phyloP scores from a whole-genome alignment of 2,888 invertebrate species.

The Lacanobia wlatinum region DNA sequence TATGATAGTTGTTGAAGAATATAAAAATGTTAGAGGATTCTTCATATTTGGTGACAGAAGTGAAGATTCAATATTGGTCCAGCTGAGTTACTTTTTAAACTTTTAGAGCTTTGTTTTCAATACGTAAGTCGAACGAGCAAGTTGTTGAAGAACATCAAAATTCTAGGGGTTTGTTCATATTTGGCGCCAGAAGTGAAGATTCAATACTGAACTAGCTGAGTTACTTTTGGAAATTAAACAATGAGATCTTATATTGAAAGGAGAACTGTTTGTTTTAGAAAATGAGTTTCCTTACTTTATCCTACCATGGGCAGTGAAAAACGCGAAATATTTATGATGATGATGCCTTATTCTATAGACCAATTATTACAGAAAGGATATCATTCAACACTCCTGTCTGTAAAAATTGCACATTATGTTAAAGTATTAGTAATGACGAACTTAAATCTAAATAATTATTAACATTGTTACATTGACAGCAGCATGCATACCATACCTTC shows the following conservation, averaged over 20 bases:
- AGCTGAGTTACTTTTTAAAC: too few relatives aligned
- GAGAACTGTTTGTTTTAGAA: not conserved
- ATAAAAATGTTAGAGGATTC: too few relatives aligned
- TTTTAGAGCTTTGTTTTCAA: too few relatives aligned
- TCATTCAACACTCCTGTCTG: not conserved
- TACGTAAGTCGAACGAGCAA: too few relatives aligned
- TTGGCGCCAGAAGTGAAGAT: not conserved
- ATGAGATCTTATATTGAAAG: not conserved
- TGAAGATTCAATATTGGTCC: too few relatives aligned
- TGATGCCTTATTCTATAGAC: not conserved
- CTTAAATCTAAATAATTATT: slow-evolving; percentile 40
- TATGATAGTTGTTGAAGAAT: too few relatives aligned
- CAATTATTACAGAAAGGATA: not conserved
- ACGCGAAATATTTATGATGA: not conserved
- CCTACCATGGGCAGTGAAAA: not conserved
- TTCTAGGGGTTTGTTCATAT: not conserved
- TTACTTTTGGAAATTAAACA: not conserved
- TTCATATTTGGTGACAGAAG: too few relatives aligned
- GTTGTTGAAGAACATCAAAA: not conserved
- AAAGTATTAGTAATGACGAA: slow-evolving; percentile 11
- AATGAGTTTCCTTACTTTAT: not conserved
- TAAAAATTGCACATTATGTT: not conserved
- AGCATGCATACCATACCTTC: slow-evolving; percentile 60
- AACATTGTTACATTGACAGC: slow-evolving; percentile 26
- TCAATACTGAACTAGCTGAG: not conserved